Percentiles rank a stretch among this genome's conserved stretches.
Evolutionary conservation across 1,140 invertebrate species (phyloP).

Genomic region (Andricus grossulariae): DNA sequence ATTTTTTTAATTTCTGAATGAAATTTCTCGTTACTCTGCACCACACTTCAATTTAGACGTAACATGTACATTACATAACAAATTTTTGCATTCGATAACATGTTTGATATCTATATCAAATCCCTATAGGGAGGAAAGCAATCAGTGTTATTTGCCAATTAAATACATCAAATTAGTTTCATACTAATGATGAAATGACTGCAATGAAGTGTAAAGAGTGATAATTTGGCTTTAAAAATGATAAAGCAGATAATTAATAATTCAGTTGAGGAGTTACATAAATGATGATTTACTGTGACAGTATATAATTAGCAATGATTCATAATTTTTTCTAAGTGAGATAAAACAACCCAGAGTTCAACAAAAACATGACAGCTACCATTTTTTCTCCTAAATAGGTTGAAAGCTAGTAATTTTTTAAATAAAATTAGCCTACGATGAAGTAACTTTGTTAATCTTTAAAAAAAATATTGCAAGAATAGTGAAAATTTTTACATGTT

Average conservation of each 20-base stretch:
- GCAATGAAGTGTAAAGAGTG: background rate
- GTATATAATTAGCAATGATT: slow-evolving; percentile 1
- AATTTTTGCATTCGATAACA: background rate
- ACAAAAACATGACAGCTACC: background rate
- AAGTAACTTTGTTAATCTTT: too few relatives aligned
- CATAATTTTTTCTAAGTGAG: background rate
- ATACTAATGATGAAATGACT: background rate
- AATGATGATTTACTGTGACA: slow-evolving; percentile 14
- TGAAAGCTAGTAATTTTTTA: too few relatives aligned
- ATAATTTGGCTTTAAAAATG: background rate
- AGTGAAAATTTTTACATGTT: too few relatives aligned
- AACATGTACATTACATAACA: background rate
- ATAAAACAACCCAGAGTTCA: background rate
- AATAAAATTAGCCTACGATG: too few relatives aligned
- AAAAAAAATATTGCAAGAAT: too few relatives aligned
- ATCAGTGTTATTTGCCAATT: slow-evolving; percentile 15
- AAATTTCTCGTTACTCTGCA: slow-evolving; percentile 13
- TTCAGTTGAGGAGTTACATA: too few relatives aligned
- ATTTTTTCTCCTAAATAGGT: too few relatives aligned
- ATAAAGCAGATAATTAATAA: background rate
- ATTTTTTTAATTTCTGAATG: background rate
- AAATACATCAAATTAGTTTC: slow-evolving; percentile 6
- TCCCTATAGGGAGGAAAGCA: background rate
- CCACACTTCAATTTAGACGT: background rate
- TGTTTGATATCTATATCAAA: background rate